Conservation (phyloP, 1,140 invertebrate species). For the Drosophila virilis region DNA sequence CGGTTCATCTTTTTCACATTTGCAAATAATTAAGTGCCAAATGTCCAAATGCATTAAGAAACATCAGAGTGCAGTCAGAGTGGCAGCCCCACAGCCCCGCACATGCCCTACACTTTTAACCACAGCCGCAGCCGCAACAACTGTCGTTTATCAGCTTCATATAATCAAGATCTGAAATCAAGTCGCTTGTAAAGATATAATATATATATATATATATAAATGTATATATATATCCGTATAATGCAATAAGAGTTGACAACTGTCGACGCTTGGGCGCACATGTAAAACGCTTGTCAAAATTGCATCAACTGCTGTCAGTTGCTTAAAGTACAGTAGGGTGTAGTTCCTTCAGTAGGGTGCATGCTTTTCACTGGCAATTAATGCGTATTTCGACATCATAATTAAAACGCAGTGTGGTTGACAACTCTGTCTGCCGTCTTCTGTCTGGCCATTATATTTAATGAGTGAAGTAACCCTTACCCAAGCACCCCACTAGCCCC, state of each 20-base stretch:
- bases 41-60: conserved; percentile 73
- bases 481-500: not conserved
- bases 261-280: conserved; percentile 71
- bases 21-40: conserved; percentile 78
- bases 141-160: conserved; percentile 56
- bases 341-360: conserved; percentile 25
- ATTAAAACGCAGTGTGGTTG: conserved; percentile 67
- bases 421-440: conserved; percentile 67
- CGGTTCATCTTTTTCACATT: conserved; percentile 56
- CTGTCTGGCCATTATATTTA: conserved; percentile 75
- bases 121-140: conserved; percentile 18
- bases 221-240: conserved; percentile 6
- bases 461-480: conserved; percentile 53
- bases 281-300: conserved; percentile 79
- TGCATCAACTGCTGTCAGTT: conserved; percentile 71
- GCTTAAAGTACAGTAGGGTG: conserved; percentile 26
- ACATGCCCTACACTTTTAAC: not conserved
- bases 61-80: conserved; percentile 58
- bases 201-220: not conserved
- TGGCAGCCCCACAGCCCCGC: conserved; percentile 19
- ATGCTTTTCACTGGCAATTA: conserved; percentile 73
- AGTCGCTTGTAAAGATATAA: conserved; percentile 29
- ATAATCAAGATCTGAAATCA: conserved; percentile 74
- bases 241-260: conserved; percentile 76
- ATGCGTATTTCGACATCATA: conserved; percentile 82